Evolutionary conservation across 2,113 vertebrate species (phyloP), one percentile per base, ranked within the genome.

Genomic region (Saiga tatarica): DNA sequence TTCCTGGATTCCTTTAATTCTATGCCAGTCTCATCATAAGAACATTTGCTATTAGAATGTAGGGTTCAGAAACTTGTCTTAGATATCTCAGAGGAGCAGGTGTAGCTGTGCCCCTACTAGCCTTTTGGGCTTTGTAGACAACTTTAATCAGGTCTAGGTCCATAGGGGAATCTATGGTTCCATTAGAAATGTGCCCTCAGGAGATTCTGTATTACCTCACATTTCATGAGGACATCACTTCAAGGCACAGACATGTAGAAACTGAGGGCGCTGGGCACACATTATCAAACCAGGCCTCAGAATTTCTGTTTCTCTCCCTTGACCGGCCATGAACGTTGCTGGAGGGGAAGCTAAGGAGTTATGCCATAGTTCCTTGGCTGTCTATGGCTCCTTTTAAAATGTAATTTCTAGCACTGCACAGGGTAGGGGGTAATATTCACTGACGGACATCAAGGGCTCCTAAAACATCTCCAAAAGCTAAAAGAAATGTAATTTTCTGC

Each of bases 391-490:
- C 76, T 71, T 88, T 78, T n/a, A 88, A 47, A 92, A 60, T 28
- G 7, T 30, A 47, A 67, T 89, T 28, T 39, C 39, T 36, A 42
- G 26, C 17, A 86, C 13, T 81, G 1, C 33, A 62, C n/a, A 53
- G 21, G 36, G n/a, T 11, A 1, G 17, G 10, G 5, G 57, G 11
- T 55, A 17, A 21, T 55, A 10, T 1, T 14, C 12, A 71, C 30
- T 15, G 15, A 1, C 92, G 53, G 16, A 33, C 6, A 36, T 28
- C 30, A 25, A 74, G 53, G 1, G 3, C 42, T 87, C 95, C 96
- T 97, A 91, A 84, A 91, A 96, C 94, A 89, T 74, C 74, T 81
- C 92, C 57, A 23, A 96, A 79, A 98, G 88, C 71, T 89, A 95
- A 98, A 92, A 81, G 30, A 71, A 94, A 97, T 91, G 33, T 11